Evolutionary conservation across 1,140 invertebrate genomes (phyloP).

Genomic region (Drosophila albomicans): DNA sequence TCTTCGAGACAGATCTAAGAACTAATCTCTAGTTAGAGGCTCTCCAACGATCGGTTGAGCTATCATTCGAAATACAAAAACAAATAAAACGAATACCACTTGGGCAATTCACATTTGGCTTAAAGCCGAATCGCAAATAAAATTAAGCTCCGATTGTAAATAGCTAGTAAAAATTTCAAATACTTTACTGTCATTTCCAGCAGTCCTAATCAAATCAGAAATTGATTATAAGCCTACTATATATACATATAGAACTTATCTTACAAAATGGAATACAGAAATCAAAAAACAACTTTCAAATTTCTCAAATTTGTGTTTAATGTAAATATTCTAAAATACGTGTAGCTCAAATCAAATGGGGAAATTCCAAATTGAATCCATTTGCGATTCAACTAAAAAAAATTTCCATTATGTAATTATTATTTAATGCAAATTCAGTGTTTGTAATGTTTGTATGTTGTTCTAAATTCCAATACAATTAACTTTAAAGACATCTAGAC

Average conservation of each 20-base stretch:
- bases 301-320: constrained; percentile 41
- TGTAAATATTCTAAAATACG: constrained; percentile 60
- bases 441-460: constrained; percentile 81
- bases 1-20: constrained; percentile 2
- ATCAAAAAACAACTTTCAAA: constrained; percentile 36
- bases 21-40: constrained; percentile 9
- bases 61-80: constrained; percentile 17
- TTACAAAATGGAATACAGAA: constrained; percentile 25
- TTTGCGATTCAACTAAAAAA: constrained; percentile 36
- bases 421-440: constrained; percentile 56
- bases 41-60: constrained; percentile 8
- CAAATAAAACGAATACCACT: constrained; percentile 10
- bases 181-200: constrained; percentile 42
- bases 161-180: constrained; percentile 68
- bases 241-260: constrained; percentile 12
- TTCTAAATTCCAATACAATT: constrained; percentile 58
- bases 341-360: constrained; percentile 67
- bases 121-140: constrained; percentile 44
- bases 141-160: constrained; percentile 57
- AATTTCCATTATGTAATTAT: constrained; percentile 49
- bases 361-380: constrained; percentile 41
- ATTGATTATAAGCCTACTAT: constrained; percentile 32
- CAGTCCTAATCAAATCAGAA: constrained; percentile 53
- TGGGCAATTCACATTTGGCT: constrained; percentile 50
- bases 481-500: constrained; percentile 59